A percentile compares a stretch with the other conserved stretches of the same genome.
Conservation (phyloP, 2,113 vertebrate species). For the Cervus canadensis region DNA sequence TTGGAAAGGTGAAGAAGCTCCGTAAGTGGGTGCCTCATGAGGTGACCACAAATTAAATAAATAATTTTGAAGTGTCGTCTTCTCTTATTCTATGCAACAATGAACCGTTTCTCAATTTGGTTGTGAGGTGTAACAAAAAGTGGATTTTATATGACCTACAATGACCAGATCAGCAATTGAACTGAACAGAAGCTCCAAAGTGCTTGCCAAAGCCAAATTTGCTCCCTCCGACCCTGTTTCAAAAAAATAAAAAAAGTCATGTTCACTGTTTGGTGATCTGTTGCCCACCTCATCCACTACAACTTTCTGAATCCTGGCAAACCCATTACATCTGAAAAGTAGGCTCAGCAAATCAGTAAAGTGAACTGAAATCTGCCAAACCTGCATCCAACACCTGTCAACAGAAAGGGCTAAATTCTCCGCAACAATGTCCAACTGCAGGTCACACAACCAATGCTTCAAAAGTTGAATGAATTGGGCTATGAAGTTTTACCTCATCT, state of each 20-base stretch:
- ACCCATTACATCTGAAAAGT: not conserved
- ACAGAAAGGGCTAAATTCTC: not conserved
- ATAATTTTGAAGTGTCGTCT: not conserved
- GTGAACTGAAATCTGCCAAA: not conserved
- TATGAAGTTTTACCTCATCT: not conserved
- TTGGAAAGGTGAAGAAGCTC: not conserved
- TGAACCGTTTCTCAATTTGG: not conserved
- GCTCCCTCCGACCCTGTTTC: accelerated
- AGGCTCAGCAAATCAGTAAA: not conserved
- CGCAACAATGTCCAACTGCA: not conserved
- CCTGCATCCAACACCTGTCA: not conserved
- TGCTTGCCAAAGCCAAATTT: not conserved
- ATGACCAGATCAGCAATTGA: not conserved
- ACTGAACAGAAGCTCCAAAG: not conserved
- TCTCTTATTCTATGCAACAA: not conserved
- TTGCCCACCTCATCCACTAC: not conserved
- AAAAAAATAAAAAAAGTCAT: not conserved
- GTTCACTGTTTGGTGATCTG: not conserved
- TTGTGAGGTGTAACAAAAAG: not conserved
- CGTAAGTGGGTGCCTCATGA: not conserved
- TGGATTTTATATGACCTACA: not conserved
- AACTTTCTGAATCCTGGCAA: not conserved
- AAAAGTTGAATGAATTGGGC: not conserved
- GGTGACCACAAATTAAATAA: not conserved
- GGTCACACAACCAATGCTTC: not conserved